Conservation (phyloP, 2,888 invertebrate genomes). For the Zaprionus obscuricornis region DNA sequence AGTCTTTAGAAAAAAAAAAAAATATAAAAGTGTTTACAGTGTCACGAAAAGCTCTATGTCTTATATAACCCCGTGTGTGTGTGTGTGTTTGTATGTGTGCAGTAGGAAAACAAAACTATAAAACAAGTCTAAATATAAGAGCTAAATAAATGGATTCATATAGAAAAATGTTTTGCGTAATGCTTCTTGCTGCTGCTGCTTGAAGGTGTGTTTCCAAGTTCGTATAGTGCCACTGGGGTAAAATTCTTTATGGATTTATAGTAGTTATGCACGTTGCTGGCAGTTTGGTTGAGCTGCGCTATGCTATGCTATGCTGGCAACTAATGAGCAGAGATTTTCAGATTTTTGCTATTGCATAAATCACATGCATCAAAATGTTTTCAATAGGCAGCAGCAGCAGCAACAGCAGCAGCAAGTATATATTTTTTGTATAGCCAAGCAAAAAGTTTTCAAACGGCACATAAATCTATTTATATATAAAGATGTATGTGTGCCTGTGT, state of each 20-base stretch:
- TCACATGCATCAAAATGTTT: conserved; percentile 73
- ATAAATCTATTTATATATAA: conserved; percentile 61
- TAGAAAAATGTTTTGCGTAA: no score
- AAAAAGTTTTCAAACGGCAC: conserved; percentile 58
- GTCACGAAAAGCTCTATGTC: no score
- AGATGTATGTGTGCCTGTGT: conserved; percentile 20
- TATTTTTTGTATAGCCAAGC: conserved; percentile 38
- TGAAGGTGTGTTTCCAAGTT: conserved; percentile 12
- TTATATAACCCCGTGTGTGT: no score
- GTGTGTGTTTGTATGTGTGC: no score
- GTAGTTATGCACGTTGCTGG: no score
- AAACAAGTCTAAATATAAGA: no score
- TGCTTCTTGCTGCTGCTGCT: no score
- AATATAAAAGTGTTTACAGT: no score
- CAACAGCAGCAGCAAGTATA: conserved; percentile 11
- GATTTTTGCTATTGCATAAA: conserved; percentile 66
- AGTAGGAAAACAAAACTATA: no score
- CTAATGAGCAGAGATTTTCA: conserved; percentile 72
- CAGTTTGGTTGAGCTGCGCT: conserved; percentile 18
- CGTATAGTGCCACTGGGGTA: not conserved
- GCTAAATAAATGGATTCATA: no score
- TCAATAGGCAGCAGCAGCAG: conserved; percentile 54
- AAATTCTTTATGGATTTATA: conserved; percentile 53
- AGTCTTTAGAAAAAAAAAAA: no score
- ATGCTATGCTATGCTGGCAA: conserved; percentile 45